Percentiles rank a stretch among this genome's conserved stretches.
phyloP scores from a whole-genome alignment of 2,113 vertebrate genomes.

The Oncorhynchus gorbuscha region DNA sequence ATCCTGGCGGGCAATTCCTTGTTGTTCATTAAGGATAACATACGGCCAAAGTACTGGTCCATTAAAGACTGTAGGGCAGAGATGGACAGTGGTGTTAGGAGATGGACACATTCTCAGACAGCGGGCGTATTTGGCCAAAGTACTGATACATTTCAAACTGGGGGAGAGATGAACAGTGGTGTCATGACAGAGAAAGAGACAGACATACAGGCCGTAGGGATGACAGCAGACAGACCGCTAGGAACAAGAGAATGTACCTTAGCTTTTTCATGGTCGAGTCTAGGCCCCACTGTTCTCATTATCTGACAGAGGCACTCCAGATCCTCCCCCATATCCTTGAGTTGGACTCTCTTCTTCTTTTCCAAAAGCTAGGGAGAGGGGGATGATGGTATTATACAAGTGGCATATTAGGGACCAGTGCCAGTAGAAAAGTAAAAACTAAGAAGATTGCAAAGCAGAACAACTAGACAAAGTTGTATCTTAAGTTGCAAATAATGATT shows the following conservation, averaged over 20 bases:
- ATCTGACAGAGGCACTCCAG: slow-evolving; percentile 99
- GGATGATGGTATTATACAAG: background rate
- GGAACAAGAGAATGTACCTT: slow-evolving; percentile 74
- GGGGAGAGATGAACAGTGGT: background rate
- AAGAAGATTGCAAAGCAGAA: background rate
- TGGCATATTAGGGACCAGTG: background rate
- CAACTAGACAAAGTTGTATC: background rate
- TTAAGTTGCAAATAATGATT: background rate
- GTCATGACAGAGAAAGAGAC: background rate
- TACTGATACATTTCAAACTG: too few species aligned
- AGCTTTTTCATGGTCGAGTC: slow-evolving; percentile 99
- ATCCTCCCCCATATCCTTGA: slow-evolving; percentile 99
- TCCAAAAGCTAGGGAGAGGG: slow-evolving; percentile 89
- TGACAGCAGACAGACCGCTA: too few species aligned
- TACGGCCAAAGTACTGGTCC: slow-evolving; percentile 99
- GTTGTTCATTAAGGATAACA: slow-evolving; percentile 99
- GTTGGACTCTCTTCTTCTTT: slow-evolving; percentile 99
- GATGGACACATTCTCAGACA: too few species aligned
- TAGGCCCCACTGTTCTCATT: slow-evolving; percentile 99
- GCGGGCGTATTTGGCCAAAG: too few species aligned
- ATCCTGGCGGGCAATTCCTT: slow-evolving; percentile 99
- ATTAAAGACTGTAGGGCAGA: slow-evolving; percentile 89
- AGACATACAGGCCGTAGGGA: too few species aligned
- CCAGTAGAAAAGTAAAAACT: background rate
- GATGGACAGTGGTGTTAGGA: too few species aligned